A percentile compares a stretch with the other conserved stretches of the same genome.
Evolutionary conservation across 2,113 vertebrate species (phyloP).

Genomic region (Aptenodytes forsteri): DNA sequence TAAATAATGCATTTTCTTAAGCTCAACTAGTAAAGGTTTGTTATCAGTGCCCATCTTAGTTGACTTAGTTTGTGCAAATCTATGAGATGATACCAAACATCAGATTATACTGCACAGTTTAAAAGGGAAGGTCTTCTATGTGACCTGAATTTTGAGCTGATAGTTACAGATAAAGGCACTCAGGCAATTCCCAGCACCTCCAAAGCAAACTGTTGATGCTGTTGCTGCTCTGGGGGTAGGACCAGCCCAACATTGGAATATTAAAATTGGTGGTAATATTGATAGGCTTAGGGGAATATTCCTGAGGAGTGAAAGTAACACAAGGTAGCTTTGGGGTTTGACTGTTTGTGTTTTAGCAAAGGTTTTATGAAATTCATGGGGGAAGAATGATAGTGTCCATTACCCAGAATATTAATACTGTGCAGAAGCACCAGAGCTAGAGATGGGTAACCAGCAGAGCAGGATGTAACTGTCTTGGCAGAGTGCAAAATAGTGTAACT

Average conservation of each 20-base stretch:
- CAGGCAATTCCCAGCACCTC: neutral
- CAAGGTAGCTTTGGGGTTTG: neutral
- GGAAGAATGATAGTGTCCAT: neutral
- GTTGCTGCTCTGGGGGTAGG: neutral
- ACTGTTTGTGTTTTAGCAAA: neutral
- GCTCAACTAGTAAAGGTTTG: neutral
- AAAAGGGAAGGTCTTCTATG: neutral
- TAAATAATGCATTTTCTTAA: neutral
- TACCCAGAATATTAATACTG: neutral
- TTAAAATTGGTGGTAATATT: neutral
- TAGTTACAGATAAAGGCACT: neutral
- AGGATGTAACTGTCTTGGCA: neutral
- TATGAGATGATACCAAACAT: neutral
- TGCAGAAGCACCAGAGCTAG: neutral
- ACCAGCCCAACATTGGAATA: neutral
- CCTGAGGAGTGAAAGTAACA: neutral
- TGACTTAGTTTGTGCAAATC: neutral
- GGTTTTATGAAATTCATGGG: neutral
- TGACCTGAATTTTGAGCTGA: neutral
- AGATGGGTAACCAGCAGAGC: neutral
- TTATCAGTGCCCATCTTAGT: neutral
- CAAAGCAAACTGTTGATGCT: neutral
- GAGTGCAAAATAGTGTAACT: neutral
- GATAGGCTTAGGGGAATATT: neutral
- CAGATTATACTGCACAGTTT: neutral